Percentiles rank a stretch among this genome's conserved stretches.
Evolutionary conservation across 2,888 invertebrate species (phyloP).

Genomic region (Drosophila neotestacea): DNA sequence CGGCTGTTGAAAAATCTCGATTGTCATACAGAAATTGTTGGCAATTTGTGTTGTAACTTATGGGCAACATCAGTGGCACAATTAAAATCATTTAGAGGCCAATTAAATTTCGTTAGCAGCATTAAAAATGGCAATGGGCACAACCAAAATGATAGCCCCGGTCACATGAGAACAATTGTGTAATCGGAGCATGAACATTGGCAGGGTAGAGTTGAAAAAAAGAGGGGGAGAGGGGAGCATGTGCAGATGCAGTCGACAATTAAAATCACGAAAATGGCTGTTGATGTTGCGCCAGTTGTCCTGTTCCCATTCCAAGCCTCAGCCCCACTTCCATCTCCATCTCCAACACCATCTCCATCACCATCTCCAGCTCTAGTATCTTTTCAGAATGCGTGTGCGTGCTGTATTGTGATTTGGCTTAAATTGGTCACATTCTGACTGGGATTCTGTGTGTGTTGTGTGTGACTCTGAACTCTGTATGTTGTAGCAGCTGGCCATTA

Average conservation of each 20-base stretch:
- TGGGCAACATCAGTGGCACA: slow-evolving; percentile 78
- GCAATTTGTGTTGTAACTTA: slow-evolving; percentile 70
- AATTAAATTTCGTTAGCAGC: slow-evolving; percentile 80
- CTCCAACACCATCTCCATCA: slow-evolving; percentile 5
- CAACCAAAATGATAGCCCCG: slow-evolving; percentile 43
- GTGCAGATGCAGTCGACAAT: slow-evolving; percentile 57
- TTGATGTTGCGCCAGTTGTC: slow-evolving; percentile 57
- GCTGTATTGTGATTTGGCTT: slow-evolving; percentile 73
- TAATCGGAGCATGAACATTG: slow-evolving; percentile 37
- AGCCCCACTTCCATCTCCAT: not conserved
- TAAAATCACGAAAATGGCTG: slow-evolving; percentile 77
- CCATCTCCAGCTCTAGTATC: not conserved
- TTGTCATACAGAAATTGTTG: slow-evolving; percentile 45
- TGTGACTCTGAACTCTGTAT: slow-evolving; percentile 14
- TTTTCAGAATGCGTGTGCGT: slow-evolving; percentile 67
- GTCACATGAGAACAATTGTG: slow-evolving; percentile 79
- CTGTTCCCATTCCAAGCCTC: slow-evolving; percentile 21
- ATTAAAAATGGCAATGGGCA: slow-evolving; percentile 68
- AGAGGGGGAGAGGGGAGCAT: not conserved
- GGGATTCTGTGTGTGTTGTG: slow-evolving; percentile 9
- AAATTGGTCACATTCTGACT: slow-evolving; percentile 63
- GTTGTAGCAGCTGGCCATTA: slow-evolving; percentile 74
- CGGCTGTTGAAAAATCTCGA: slow-evolving; percentile 19
- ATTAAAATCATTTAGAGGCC: slow-evolving; percentile 82
- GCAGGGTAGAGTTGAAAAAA: not conserved